A percentile compares a stretch with the other conserved stretches of the same genome.
Evolutionary conservation across 2,888 invertebrate genomes (phyloP).

Genomic region (Caenorhabditis uteleia): DNA sequence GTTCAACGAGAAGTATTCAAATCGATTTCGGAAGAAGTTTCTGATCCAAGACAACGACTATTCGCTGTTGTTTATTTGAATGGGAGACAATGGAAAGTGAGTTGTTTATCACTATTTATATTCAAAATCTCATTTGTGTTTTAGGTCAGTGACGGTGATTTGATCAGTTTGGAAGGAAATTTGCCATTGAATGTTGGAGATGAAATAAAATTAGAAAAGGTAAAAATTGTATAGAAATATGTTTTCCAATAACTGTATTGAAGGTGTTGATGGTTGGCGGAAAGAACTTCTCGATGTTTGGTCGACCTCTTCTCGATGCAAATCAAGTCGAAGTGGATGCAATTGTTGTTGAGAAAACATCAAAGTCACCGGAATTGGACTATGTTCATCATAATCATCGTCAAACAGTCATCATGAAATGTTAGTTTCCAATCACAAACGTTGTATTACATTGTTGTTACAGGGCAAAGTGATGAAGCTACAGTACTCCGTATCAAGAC

Average conservation of each 20-base stretch:
- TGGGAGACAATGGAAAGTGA: constrained; percentile 71
- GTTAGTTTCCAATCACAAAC: too few species aligned
- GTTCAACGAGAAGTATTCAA: constrained; percentile 38
- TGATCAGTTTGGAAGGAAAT: constrained; percentile 69
- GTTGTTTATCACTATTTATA: constrained; percentile 3
- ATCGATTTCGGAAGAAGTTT: constrained; percentile 56
- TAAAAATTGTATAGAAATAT: constrained; percentile 32
- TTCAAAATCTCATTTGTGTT: constrained; percentile 1
- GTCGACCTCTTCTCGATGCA: constrained; percentile 71
- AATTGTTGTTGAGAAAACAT: constrained; percentile 72
- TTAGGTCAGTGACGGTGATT: constrained; percentile 68
- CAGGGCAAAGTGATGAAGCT: constrained; percentile 60
- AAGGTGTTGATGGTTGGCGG: constrained; percentile 72
- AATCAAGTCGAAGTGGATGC: constrained; percentile 71
- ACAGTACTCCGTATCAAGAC: constrained; percentile 62
- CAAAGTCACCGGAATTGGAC: constrained; percentile 59
- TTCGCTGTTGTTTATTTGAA: constrained; percentile 72
- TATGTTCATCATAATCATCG: constrained; percentile 59
- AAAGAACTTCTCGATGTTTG: constrained; percentile 71
- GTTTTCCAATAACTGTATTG: constrained; percentile 6
- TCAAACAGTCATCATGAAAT: constrained; percentile 49
- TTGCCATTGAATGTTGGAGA: constrained; percentile 72
- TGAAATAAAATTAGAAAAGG: constrained; percentile 72
- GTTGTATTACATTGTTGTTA: constrained; percentile 16
- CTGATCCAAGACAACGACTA: constrained; percentile 67